Evolutionary conservation across 2,113 vertebrate species (phyloP).

Genomic region (Thomomys bottae): DNA sequence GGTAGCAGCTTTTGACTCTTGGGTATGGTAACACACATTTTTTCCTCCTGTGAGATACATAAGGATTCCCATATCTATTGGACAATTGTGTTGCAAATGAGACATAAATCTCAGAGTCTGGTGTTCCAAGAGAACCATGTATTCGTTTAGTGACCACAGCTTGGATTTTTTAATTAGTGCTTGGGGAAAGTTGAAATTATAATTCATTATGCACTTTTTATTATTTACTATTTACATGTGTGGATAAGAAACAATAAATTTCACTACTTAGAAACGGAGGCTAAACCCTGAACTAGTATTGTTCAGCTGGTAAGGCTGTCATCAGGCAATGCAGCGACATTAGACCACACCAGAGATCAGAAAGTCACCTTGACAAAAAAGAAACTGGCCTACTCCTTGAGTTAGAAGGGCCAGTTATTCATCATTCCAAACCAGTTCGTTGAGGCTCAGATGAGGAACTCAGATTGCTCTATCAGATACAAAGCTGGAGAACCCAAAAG

Average conservation of each 20-base stretch:
- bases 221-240: slow-evolving; percentile 79
- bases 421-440: too few species aligned
- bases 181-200: slow-evolving; percentile 74
- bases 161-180: slow-evolving; percentile 58
- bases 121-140: neutral
- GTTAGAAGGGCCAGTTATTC: too few species aligned
- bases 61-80: rapidly evolving
- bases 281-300: too few species aligned
- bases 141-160: slow-evolving; percentile 65
- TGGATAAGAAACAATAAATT: slow-evolving; percentile 84
- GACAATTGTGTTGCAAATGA: neutral
- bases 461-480: too few species aligned
- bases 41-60: neutral
- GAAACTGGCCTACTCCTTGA: too few species aligned
- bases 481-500: too few species aligned
- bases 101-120: neutral
- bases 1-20: neutral
- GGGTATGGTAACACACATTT: neutral
- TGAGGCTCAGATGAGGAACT: too few species aligned
- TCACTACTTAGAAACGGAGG: slow-evolving; percentile 79
- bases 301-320: too few species aligned
- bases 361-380: too few species aligned
- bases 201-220: slow-evolving; percentile 74
- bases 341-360: too few species aligned
- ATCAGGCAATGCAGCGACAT: too few species aligned